phyloP scores from a whole-genome alignment of 2,797 vertebrate genomes.

The Sebastes wilsoni region DNA sequence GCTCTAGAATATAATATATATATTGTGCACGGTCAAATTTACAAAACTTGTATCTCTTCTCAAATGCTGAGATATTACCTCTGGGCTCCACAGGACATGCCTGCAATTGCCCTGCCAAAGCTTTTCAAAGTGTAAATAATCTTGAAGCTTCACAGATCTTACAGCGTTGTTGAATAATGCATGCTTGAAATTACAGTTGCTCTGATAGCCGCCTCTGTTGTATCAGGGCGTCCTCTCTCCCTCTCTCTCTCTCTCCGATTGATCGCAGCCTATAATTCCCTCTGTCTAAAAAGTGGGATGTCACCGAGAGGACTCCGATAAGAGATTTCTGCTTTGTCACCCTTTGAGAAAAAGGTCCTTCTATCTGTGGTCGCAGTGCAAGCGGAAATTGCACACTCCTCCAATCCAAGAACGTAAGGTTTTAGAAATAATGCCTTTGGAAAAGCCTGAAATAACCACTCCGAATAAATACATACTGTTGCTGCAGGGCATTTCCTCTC shows the following conservation, averaged over 20 bases:
- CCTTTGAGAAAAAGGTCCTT: constrained; percentile 23
- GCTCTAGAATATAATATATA: background rate
- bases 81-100: constrained; percentile 45
- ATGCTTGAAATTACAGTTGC: constrained; percentile 75
- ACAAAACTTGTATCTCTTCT: constrained; percentile 36
- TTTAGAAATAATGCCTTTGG: constrained; percentile 39
- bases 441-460: constrained; percentile 47
- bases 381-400: constrained; percentile 52
- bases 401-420: constrained; percentile 13
- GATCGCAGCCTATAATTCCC: constrained; percentile 67
- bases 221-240: constrained; percentile 38
- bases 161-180: constrained; percentile 77
- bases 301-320: constrained; percentile 48
- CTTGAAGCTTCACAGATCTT: constrained; percentile 66
- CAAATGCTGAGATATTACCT: constrained; percentile 54
- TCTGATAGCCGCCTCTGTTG: constrained; percentile 56
- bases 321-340: constrained; percentile 64
- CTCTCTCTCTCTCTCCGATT: constrained; percentile 30
- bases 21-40: constrained; percentile 30
- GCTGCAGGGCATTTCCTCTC: constrained; percentile 14
- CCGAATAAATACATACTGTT: constrained; percentile 16
- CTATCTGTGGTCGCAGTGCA: constrained; percentile 16
- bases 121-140: constrained; percentile 77
- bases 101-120: constrained; percentile 63
- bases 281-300: constrained; percentile 54